phyloP scores from a whole-genome alignment of 2,888 invertebrate genomes.

The Eugnorisma glareosa region DNA sequence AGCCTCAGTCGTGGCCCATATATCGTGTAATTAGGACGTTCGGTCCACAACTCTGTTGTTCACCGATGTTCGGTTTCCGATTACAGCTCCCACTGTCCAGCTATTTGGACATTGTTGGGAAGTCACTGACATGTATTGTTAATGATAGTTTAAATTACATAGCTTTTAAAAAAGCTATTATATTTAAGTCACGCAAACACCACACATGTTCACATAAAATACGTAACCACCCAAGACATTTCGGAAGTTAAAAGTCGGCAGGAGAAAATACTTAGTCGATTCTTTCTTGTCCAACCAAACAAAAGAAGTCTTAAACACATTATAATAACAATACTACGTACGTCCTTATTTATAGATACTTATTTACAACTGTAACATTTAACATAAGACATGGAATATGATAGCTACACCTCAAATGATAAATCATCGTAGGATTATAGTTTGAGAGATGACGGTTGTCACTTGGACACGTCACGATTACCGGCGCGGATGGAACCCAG shows the following conservation, averaged over 20 bases:
- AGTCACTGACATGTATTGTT: constrained; percentile 30
- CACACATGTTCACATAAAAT: constrained; percentile 8
- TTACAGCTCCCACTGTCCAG: constrained; percentile 62
- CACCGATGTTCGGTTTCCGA: constrained; percentile 71
- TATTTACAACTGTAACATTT: constrained; percentile 15
- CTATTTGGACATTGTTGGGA: constrained; percentile 32
- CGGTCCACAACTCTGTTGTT: constrained; percentile 64
- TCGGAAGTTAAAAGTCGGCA: constrained; percentile 1
- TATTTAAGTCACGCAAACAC: constrained; percentile 5
- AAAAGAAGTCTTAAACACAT: not conserved
- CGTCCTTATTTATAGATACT: not conserved
- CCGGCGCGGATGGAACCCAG: constrained; percentile 57
- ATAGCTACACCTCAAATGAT: constrained; percentile 40
- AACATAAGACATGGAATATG: constrained; percentile 3
- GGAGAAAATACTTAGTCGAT: constrained; percentile 3
- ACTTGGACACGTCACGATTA: constrained; percentile 45
- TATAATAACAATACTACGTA: not conserved
- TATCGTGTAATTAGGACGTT: constrained; percentile 83
- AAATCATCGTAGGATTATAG: constrained; percentile 44
- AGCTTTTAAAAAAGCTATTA: constrained; percentile 21
- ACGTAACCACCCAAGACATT: not conserved
- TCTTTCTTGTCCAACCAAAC: not conserved
- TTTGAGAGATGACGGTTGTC: constrained; percentile 49
- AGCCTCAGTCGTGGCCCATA: constrained; percentile 85
- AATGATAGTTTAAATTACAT: constrained; percentile 14